Percentiles rank a stretch among this genome's conserved stretches.
These are phyloP conservation scores for Stictonetta naevosa DNA, from an alignment of 2,113 vertebrate genomes.

Conservation along the genomic window DNA sequence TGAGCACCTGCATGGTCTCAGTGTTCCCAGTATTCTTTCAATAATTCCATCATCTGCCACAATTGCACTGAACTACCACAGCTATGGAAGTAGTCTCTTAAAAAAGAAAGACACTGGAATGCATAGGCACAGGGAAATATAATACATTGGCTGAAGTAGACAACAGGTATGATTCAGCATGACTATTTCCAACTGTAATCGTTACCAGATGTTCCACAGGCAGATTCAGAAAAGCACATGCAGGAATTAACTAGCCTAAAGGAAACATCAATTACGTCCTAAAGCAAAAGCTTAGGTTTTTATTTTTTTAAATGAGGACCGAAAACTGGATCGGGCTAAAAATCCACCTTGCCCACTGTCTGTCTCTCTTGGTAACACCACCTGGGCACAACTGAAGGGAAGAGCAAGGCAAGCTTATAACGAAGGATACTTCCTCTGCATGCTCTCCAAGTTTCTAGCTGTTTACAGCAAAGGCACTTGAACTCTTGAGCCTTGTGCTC, in stretches of 20 bases:
- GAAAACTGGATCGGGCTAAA: neutral
- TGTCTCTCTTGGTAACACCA: neutral
- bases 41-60: neutral
- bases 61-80: neutral
- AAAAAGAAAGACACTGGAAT: neutral
- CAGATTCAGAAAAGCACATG: neutral
- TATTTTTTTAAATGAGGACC: neutral
- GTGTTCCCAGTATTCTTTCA: neutral
- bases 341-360: neutral
- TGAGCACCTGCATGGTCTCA: neutral
- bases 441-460: neutral
- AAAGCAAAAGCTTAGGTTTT: neutral
- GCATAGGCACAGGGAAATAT: neutral
- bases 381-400: neutral
- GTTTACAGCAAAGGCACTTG: neutral
- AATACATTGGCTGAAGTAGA: neutral
- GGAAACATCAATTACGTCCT: neutral
- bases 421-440: neutral
- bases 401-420: neutral
- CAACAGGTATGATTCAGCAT: neutral
- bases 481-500: neutral
- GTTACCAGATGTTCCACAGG: neutral
- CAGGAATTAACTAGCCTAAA: conserved; percentile 1
- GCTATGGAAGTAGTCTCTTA: neutral
- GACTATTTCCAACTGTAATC: neutral